Conservation (phyloP, 1,140 invertebrate species). For the Saccostrea echinata region DNA sequence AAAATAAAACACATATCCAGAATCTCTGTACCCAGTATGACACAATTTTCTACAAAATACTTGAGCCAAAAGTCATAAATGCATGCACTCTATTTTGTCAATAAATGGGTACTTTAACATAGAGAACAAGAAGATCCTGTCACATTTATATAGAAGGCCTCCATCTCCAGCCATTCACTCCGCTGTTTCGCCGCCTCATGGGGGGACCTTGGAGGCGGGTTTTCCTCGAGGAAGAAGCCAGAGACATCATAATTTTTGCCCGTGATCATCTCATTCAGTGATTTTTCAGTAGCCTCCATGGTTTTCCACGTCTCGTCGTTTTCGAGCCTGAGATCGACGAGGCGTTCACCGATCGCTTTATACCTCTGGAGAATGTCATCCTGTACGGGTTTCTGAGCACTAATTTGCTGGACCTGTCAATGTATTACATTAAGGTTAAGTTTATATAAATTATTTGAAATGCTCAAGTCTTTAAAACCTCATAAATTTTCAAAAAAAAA, state of each 20-base stretch:
- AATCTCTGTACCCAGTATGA: too few species aligned
- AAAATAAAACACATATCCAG: too few species aligned
- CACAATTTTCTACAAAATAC: too few species aligned
- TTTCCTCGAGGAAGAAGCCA: conserved; percentile 84
- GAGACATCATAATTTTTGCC: conserved; percentile 89
- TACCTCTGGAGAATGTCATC: conserved; percentile 92
- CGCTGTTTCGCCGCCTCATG: conserved; percentile 82
- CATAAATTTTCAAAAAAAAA: too few species aligned
- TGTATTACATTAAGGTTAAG: neutral
- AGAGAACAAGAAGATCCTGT: neutral
- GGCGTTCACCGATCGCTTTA: conserved; percentile 88
- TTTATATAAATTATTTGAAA: too few species aligned
- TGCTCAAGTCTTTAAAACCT: too few species aligned
- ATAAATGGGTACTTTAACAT: neutral
- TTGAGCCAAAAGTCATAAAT: too few species aligned
- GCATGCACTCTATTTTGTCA: too few species aligned
- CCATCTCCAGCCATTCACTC: conserved; percentile 90
- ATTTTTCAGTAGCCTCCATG: conserved; percentile 94
- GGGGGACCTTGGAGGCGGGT: conserved; percentile 72
- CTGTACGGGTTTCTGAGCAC: conserved; percentile 83
- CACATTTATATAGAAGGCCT: conserved; percentile 92
- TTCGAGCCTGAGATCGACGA: conserved; percentile 90
- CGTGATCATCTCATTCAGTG: conserved; percentile 90
- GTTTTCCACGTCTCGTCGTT: conserved; percentile 97
- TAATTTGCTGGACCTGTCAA: conserved; percentile 78